Percentiles rank a stretch among this genome's conserved stretches.
Evolutionary conservation across 2,888 invertebrate genomes (phyloP).

Genomic region (Hirudinaria manillensis): DNA sequence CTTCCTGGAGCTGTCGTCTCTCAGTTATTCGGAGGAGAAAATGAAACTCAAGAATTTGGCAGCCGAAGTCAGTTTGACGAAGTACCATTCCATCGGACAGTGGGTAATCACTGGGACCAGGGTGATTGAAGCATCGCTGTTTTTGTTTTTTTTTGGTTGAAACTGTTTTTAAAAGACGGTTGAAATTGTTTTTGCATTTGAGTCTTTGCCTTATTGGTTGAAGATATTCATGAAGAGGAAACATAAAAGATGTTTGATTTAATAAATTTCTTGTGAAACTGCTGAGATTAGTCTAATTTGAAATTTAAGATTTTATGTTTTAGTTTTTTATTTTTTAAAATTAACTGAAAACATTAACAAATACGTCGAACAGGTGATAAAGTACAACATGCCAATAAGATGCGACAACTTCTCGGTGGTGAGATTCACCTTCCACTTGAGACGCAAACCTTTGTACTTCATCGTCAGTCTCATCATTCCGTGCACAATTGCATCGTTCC

Average conservation of each 20-base stretch:
- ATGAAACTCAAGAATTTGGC: background rate
- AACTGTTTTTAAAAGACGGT: no score
- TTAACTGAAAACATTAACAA: background rate
- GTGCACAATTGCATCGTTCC: slow-evolving; percentile 22
- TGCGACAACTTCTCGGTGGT: slow-evolving; percentile 17
- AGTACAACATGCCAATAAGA: background rate
- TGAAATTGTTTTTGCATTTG: no score
- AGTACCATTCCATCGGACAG: slow-evolving; percentile 15
- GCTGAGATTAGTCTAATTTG: background rate
- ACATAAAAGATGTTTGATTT: background rate
- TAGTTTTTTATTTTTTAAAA: no score
- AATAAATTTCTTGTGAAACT: background rate
- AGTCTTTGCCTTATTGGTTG: no score
- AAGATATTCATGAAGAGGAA: background rate
- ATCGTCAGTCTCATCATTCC: slow-evolving; percentile 22
- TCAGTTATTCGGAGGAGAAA: slow-evolving; percentile 11
- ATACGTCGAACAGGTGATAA: background rate
- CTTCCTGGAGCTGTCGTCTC: slow-evolving; percentile 18
- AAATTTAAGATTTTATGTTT: background rate
- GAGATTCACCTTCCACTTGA: slow-evolving; percentile 19
- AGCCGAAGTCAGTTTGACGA: background rate
- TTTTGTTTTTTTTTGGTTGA: no score
- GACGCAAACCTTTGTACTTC: slow-evolving; percentile 23
- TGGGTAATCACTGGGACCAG: slow-evolving; percentile 4
- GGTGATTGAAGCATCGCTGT: background rate